Evolutionary conservation across 2,113 vertebrate species (phyloP), one percentile per base, ranked within the genome.

Genomic region (Dicrurus megarhynchus): DNA sequence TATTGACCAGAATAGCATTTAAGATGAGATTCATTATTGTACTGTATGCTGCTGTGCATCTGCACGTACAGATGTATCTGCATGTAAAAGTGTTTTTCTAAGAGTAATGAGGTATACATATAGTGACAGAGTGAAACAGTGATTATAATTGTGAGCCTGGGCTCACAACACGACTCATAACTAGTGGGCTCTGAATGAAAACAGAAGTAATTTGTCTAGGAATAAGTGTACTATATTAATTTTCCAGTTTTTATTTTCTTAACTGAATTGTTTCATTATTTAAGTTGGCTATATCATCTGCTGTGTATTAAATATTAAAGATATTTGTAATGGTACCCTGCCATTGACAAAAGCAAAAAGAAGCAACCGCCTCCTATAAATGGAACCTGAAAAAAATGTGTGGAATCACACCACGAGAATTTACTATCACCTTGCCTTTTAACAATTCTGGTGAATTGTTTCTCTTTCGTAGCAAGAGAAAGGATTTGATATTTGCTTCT

Each of bases 101-200:
- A 82, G 46, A 88, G 42, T 68, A 73, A 68, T 32, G 24, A 73
- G 28, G 27, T 64, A 30, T 61, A 32, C 73, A 24, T 46, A 70
- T 18, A 91, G 77, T 77, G 93, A 64, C 86, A 96, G 91, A 95
- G 49, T 88, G 50, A 91, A 87, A 90, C 64, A 77, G 52, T 68
- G 82, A 64, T 95, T 84, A 3, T 46, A 90, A 85, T 92, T n/a
- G 9, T 41, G 75, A 91, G 46, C 70, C 81, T 92, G 27, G 41
- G 84, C 82, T 96, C 70, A 56, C 49, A 64, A 69, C 6, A 32
- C 74, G 37, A 80, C 92, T 97, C 60, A 20, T 37, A 93, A 95
- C 65, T 94, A 87, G n/a, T 84, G 67, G 26, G 47, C 27, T 93
- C 73, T 60, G 68, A 92, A 91, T 75, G 59, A 70, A 93, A 96